Evolutionary conservation across 2,888 invertebrate species (phyloP).

Genomic region (Zygothrica quintamaculata): DNA sequence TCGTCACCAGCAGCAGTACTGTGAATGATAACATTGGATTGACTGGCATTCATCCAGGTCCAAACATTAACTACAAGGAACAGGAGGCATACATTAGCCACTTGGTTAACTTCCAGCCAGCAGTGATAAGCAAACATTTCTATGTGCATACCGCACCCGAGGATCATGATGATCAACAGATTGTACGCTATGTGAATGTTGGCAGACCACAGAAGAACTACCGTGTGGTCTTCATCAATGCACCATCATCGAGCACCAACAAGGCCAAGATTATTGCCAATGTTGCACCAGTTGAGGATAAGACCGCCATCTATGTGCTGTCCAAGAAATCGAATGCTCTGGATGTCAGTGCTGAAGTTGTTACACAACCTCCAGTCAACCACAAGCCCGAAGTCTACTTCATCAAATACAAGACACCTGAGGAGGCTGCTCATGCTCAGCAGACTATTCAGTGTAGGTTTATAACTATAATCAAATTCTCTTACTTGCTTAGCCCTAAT

Average conservation of each 20-base stretch:
- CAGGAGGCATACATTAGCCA: constrained; percentile 69
- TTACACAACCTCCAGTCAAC: constrained; percentile 75
- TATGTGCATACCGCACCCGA: constrained; percentile 83
- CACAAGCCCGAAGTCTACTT: constrained; percentile 84
- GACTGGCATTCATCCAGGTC: constrained; percentile 56
- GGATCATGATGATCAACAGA: constrained; percentile 81
- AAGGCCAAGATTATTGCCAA: constrained; percentile 82
- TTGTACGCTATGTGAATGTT: constrained; percentile 81
- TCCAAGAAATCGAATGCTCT: constrained; percentile 81
- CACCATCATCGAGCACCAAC: constrained; percentile 78
- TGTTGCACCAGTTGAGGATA: constrained; percentile 82
- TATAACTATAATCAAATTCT: no score
- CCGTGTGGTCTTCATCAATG: constrained; percentile 83
- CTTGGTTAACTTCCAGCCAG: constrained; percentile 70
- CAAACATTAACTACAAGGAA: constrained; percentile 62
- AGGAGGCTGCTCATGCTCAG: constrained; percentile 83
- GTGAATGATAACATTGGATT: constrained; percentile 52
- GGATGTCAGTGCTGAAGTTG: constrained; percentile 80
- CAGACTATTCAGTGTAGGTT: constrained; percentile 81
- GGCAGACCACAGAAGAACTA: constrained; percentile 82
- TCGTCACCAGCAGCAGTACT: background rate
- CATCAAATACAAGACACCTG: constrained; percentile 83
- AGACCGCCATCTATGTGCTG: constrained; percentile 84
- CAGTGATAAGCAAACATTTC: constrained; percentile 82
- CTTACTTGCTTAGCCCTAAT: background rate